A percentile compares a stretch with the other conserved stretches of the same genome.
Conservation (phyloP, 2,888 invertebrate genomes). For the Ernsta delagoae region DNA sequence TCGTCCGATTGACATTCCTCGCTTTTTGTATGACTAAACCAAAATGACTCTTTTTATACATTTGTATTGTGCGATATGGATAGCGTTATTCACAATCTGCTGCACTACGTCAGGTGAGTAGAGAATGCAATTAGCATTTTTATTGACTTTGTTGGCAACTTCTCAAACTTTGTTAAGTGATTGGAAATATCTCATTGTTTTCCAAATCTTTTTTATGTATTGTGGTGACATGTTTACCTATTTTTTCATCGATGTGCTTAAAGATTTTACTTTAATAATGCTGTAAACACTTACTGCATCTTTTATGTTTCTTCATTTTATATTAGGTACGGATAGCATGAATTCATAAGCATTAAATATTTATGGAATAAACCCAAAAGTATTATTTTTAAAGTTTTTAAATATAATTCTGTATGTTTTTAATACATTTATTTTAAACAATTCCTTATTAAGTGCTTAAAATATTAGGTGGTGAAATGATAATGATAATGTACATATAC, state of each 20-base stretch:
- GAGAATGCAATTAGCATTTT: constrained; percentile 73
- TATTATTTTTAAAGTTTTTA: too few species aligned
- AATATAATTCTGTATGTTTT: too few species aligned
- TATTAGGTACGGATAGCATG: too few species aligned
- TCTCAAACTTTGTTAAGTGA: constrained; percentile 57
- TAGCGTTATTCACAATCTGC: constrained; percentile 70
- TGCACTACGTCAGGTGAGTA: constrained; percentile 78
- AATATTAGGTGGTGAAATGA: too few species aligned
- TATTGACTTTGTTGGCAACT: constrained; percentile 64
- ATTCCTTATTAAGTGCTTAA: too few species aligned
- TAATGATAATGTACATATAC: too few species aligned
- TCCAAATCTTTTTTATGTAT: neutral
- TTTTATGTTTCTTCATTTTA: too few species aligned
- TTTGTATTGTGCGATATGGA: constrained; percentile 80
- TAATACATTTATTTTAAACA: too few species aligned
- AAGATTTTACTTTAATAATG: neutral
- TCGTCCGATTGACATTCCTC: constrained; percentile 44
- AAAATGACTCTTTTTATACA: constrained; percentile 83
- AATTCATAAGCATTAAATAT: too few species aligned
- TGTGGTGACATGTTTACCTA: constrained; percentile 10
- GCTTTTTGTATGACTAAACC: constrained; percentile 59
- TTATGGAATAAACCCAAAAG: too few species aligned
- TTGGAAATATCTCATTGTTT: constrained; percentile 28
- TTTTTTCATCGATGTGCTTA: neutral
- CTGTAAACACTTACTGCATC: neutral